These are phyloP conservation scores for Macropis europaea DNA, from an alignment of 2,888 invertebrate species.

Conservation along the genomic window DNA sequence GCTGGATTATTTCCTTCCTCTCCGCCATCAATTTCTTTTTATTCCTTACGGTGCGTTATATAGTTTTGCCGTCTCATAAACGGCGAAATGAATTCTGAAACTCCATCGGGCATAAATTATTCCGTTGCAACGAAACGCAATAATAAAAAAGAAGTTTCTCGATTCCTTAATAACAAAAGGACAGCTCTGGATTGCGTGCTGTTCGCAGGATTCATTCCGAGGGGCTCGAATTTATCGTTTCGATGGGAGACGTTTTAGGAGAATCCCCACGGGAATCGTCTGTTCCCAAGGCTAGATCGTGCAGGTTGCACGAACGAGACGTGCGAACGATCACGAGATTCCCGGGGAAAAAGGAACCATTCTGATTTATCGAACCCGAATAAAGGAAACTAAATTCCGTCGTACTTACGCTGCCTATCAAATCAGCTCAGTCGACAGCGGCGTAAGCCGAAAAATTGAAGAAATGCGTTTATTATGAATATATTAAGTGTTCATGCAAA, in stretches of 20 bases:
- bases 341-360: slow-evolving; percentile 5
- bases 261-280: slow-evolving; percentile 40
- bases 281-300: slow-evolving; percentile 32
- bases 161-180: slow-evolving; percentile 50
- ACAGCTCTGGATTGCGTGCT: slow-evolving; percentile 57
- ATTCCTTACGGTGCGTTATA: not conserved
- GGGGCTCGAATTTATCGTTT: slow-evolving; percentile 63
- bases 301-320: slow-evolving; percentile 9
- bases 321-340: slow-evolving; percentile 33
- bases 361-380: not conserved
- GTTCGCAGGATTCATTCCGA: slow-evolving; percentile 50
- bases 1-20: slow-evolving; percentile 16
- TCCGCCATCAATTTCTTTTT: slow-evolving; percentile 3
- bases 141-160: slow-evolving; percentile 27
- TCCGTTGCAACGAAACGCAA: not conserved
- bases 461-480: no score
- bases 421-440: no score
- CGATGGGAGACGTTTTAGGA: slow-evolving; percentile 45
- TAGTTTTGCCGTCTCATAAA: slow-evolving; percentile 5
- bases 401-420: not conserved
- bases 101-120: slow-evolving; percentile 23
- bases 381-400: not conserved
- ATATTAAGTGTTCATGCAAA: no score
- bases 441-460: no score
- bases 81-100: slow-evolving; percentile 23